Evolutionary conservation across 2,888 invertebrate genomes (phyloP), one percentile per base, ranked within the genome.

Genomic region (Exocentrus adspersus): DNA sequence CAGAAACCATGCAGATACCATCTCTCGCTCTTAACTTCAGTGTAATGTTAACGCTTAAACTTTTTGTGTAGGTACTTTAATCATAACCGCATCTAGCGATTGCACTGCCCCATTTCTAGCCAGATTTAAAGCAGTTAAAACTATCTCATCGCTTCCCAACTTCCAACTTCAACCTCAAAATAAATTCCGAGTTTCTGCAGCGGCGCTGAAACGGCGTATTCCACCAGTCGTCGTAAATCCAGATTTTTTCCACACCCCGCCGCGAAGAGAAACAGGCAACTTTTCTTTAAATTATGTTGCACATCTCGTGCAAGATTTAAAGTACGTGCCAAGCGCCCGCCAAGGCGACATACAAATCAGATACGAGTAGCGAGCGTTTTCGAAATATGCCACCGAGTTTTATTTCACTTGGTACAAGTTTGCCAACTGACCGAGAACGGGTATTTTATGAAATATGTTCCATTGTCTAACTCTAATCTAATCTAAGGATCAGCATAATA

Each of bases 371-470:
- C 37, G 37, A n/a, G 37, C 37, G 37, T 37, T 37, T 37, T 37
- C 37, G 14, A 37, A 37, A 37, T 37, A 37, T 37, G 5, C 5
- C n/a, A n/a, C n/a, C n/a, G n/a, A n/a, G 37, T 37, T 37, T 37
- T 37, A 37, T 37, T 37, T 37, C 7, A 7, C 37, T n/a, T 12
- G n/a, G n/a, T n/a, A n/a, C n/a, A n/a, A n/a, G n/a, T n/a, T n/a
- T n/a, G n/a, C n/a, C n/a, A n/a, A n/a, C n/a, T n/a, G n/a, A n/a
- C 37, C 12, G 37, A 24, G 1, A 14, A 37, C 37, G 37, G 12
- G 37, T 37, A n/a, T 37, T 37, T 37, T 37, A 37, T 37, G 37
- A 37, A 37, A 37, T 37, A 37, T 37, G 37, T n/a, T n/a, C n/a
- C n/a, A n/a, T n/a, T n/a, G n/a, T n/a, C n/a, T n/a, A n/a, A n/a